A percentile compares a stretch with the other conserved stretches of the same genome.
Conservation (phyloP, 2,888 invertebrate genomes). For the Copidosoma aretas region DNA sequence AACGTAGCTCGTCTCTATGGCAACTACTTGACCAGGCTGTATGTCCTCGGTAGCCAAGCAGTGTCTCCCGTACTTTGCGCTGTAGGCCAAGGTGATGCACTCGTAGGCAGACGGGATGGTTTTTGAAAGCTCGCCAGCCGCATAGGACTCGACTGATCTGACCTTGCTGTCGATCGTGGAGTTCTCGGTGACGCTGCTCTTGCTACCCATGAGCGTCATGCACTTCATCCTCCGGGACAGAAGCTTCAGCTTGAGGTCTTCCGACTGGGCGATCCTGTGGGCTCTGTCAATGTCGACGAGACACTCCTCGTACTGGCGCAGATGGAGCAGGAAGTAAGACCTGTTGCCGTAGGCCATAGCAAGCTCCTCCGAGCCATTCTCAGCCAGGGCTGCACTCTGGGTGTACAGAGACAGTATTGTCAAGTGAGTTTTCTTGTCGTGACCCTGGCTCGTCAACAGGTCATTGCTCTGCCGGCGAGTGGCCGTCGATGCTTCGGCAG, state of each 20-base stretch:
- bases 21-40: background rate
- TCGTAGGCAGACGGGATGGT: conserved; percentile 70
- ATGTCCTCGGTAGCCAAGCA: conserved; percentile 65
- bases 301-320: conserved; percentile 71
- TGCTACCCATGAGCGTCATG: conserved; percentile 46
- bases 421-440: conserved; percentile 21
- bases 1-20: background rate
- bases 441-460: conserved; percentile 61
- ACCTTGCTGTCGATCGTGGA: conserved; percentile 19
- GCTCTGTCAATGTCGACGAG: conserved; percentile 73
- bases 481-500: conserved; percentile 63
- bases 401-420: conserved; percentile 66
- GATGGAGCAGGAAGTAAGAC: conserved; percentile 74
- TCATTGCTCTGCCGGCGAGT: conserved; percentile 69
- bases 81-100: conserved; percentile 68
- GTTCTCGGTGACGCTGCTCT: conserved; percentile 31
- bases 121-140: conserved; percentile 50
- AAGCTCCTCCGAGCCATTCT: conserved; percentile 66
- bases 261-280: conserved; percentile 68
- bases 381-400: conserved; percentile 71
- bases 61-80: conserved; percentile 71
- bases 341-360: conserved; percentile 75
- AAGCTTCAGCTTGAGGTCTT: conserved; percentile 68
- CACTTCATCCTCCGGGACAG: conserved; percentile 67
- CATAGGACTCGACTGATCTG: conserved; percentile 30